Evolutionary conservation across 2,888 invertebrate species (phyloP).

Genomic region (Tipula helvola): DNA sequence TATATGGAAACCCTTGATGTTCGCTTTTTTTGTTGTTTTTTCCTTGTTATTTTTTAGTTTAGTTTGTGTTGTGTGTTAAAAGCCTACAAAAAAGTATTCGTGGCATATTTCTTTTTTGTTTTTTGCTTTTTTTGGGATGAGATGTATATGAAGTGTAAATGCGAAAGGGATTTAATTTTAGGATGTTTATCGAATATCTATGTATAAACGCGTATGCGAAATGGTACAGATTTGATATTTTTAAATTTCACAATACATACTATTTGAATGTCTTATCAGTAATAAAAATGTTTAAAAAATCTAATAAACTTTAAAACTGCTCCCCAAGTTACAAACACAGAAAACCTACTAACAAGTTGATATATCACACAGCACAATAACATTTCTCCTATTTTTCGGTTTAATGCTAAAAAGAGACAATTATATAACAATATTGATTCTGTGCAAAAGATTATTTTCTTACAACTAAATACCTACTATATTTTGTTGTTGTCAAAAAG

Average conservation of each 20-base stretch:
- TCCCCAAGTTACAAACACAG: background rate
- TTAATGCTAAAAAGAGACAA: background rate
- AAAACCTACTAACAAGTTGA: background rate
- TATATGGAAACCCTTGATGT: constrained; percentile 4
- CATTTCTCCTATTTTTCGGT: background rate
- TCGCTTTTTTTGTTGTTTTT: constrained; percentile 5
- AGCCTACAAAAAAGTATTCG: background rate
- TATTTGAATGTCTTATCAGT: background rate
- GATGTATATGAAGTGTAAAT: background rate
- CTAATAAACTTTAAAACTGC: background rate
- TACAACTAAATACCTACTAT: background rate
- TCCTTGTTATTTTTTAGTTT: background rate
- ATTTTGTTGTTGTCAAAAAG: background rate
- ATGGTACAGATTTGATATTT: background rate
- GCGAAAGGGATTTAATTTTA: background rate
- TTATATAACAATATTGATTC: background rate
- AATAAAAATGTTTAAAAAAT: no score
- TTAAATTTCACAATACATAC: background rate
- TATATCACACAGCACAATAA: background rate
- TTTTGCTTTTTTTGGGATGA: background rate
- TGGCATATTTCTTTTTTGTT: background rate
- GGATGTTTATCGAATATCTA: background rate
- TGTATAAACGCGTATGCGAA: background rate
- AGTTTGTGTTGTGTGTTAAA: background rate
- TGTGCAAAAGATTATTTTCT: background rate